Percentiles rank a stretch among this genome's conserved stretches.
These are phyloP conservation scores for Ancistrus triradiatus DNA, from an alignment of 2,113 vertebrate genomes.

Conservation along the genomic window DNA sequence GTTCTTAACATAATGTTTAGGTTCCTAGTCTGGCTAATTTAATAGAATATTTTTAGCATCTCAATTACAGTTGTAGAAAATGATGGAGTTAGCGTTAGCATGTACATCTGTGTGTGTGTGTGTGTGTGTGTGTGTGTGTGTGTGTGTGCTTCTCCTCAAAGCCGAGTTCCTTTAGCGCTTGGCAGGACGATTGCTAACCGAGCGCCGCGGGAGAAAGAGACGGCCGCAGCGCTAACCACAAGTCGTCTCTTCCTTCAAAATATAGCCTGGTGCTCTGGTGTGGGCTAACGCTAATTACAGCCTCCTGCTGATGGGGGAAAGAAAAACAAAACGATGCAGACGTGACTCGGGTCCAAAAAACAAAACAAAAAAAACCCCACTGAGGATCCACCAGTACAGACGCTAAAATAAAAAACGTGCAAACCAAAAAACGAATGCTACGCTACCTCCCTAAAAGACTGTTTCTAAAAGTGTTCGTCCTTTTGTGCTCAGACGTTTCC, in stretches of 20 bases:
- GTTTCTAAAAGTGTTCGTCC: too few relatives aligned
- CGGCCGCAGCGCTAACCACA: slow-evolving; percentile 47
- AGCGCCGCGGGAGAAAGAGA: slow-evolving; percentile 42
- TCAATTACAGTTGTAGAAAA: too few relatives aligned
- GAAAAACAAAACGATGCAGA: slow-evolving; percentile 57
- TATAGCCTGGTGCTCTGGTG: slow-evolving; percentile 49
- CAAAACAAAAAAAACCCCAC: background rate
- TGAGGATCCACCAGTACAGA: too few relatives aligned
- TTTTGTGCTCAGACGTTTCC: too few relatives aligned
- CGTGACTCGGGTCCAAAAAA: background rate
- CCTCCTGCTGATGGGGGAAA: slow-evolving; percentile 58
- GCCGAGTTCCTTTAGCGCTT: slow-evolving; percentile 20
- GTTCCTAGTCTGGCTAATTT: too few relatives aligned
- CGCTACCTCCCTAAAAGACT: too few relatives aligned
- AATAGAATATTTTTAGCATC: too few relatives aligned
- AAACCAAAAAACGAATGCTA: too few relatives aligned
- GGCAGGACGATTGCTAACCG: slow-evolving; percentile 36
- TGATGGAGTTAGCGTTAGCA: too few relatives aligned
- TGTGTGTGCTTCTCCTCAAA: slow-evolving; percentile 7
- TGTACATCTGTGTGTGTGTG: background rate
- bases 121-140: background rate
- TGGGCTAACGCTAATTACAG: slow-evolving; percentile 69
- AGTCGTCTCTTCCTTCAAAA: slow-evolving; percentile 31
- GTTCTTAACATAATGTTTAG: too few relatives aligned
- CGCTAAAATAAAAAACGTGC: too few relatives aligned